Evolutionary conservation across 2,888 invertebrate species (phyloP), one percentile per base, ranked within the genome.

Genomic region (Macaria liturata): DNA sequence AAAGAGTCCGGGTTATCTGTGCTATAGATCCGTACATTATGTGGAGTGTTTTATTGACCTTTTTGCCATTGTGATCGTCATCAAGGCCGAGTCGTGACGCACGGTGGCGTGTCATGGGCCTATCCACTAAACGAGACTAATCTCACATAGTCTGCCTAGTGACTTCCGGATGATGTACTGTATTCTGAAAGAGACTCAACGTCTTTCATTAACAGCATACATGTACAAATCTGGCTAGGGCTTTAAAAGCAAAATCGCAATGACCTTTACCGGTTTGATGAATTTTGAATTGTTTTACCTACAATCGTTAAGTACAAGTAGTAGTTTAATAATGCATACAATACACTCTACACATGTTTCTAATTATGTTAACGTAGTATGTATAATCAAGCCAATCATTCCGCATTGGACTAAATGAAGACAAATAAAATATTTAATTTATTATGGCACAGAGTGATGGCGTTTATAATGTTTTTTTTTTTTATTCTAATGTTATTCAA

Each of bases 321-420:
- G 20, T 20, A 20, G 20, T 20, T 20, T 20, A 2, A 20, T 2
- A 20, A 20, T 2, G 20, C 20, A 20, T 20, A 1, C 20, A 20
- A 2, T 39, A 7, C 39, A 39, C 39, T 7, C 39, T 39, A 39
- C 39, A 39, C 39, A 20, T 20, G 20, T 20, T 20, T 20, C 20
- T 20, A 20, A 20, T 1, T 2, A 20, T 20, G 20, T 20, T 1
- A 20, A 2, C 20, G 20, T 20, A 20, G 2, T 20, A 20, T 1
- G 20, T 20, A 20, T 1, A 20, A 20, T 54, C 44, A 48, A 32
- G 49, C 46, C 61, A 49, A 58, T 58, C 44, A 56, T 64, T 64
- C 60, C 57, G 58, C 58, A 49, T 64, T 51, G 49, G 20, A 32
- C 32, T 44, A 53, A 56, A 60, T 56, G 49, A 58, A 56, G 53